Conservation (phyloP, 2,113 vertebrate species). For the Nibea coibor region DNA sequence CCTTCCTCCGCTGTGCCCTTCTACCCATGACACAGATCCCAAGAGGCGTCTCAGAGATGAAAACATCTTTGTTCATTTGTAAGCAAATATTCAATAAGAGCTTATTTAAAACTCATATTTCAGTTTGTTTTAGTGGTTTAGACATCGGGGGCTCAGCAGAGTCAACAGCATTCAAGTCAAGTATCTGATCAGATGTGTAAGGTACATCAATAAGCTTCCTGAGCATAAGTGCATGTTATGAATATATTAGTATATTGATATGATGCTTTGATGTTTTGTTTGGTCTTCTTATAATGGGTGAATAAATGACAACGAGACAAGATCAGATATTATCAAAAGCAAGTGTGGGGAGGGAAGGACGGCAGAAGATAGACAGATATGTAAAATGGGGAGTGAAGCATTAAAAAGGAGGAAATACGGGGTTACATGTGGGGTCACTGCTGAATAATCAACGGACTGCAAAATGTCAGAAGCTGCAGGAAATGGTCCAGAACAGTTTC, state of each 20-base stretch:
- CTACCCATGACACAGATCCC: constrained; percentile 33
- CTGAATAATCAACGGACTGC: not conserved
- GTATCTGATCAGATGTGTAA: not conserved
- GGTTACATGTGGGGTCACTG: constrained; percentile 1
- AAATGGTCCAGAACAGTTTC: not conserved
- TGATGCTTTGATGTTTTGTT: not conserved
- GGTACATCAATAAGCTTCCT: not conserved
- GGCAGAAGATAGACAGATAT: constrained; percentile 7
- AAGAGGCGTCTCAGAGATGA: constrained; percentile 19
- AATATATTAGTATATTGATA: not conserved
- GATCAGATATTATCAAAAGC: constrained; percentile 4
- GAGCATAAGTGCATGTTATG: not conserved
- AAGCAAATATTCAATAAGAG: not conserved
- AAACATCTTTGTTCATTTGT: not conserved
- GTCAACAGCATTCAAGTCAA: not conserved
- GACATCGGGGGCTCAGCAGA: not conserved
- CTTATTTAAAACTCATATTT: not conserved
- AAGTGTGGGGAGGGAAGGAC: not conserved
- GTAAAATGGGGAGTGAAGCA: constrained; percentile 35
- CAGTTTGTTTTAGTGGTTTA: not conserved
- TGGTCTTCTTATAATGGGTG: not conserved
- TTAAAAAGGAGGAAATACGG: constrained; percentile 22
- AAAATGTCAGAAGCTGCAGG: constrained; percentile 10
- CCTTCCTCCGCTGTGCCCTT: constrained; percentile 16
- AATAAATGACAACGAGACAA: not conserved